Conservation (phyloP, 2,113 vertebrate species). For the Perca flavescens region DNA sequence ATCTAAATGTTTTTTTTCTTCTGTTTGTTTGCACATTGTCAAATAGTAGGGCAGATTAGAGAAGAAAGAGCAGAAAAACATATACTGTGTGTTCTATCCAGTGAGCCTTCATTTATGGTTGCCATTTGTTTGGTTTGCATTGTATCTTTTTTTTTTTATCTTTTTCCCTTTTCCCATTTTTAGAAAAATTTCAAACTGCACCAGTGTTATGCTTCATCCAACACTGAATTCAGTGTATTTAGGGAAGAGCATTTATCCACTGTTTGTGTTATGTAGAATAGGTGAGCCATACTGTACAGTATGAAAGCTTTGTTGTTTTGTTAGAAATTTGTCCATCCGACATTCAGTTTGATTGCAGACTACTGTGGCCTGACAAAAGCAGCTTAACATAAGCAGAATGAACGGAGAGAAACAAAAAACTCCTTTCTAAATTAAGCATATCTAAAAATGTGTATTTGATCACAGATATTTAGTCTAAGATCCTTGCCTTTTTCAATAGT, state of each 20-base stretch:
- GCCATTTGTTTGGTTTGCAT: background rate
- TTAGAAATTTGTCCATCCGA: background rate
- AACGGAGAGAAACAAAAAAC: background rate
- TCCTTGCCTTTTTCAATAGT: background rate
- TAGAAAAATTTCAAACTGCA: background rate
- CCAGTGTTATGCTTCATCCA: background rate
- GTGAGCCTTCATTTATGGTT: background rate
- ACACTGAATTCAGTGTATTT: background rate
- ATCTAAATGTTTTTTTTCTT: background rate
- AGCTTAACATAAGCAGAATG: background rate
- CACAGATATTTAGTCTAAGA: background rate
- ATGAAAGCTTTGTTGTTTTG: background rate
- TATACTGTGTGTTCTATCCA: background rate
- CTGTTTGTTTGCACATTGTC: background rate
- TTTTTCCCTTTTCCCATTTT: background rate
- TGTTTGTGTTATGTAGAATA: background rate
- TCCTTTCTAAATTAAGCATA: background rate
- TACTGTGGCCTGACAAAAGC: background rate
- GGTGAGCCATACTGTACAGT: background rate
- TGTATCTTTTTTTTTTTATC: background rate
- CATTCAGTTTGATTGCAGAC: background rate
- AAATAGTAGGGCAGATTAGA: background rate
- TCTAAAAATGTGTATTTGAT: background rate
- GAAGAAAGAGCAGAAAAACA: background rate
- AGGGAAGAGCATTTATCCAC: background rate